Evolutionary conservation across 2,797 vertebrate genomes (phyloP).

Genomic region (Siniperca undulata): DNA sequence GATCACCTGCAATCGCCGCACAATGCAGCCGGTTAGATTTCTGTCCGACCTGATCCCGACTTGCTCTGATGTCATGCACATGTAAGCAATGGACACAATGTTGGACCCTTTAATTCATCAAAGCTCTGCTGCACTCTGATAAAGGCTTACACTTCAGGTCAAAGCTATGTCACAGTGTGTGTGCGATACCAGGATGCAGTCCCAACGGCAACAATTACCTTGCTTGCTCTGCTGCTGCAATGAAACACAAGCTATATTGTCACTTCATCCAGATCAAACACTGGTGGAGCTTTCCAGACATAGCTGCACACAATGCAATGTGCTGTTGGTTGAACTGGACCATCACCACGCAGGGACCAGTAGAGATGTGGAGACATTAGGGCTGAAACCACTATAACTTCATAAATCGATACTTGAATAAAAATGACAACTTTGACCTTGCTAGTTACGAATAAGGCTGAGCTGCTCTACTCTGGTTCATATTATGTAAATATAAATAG

Average conservation of each 20-base stretch:
- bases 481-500: no score
- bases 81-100: no score
- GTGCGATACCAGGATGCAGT: constrained; percentile 1
- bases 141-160: constrained; percentile 2
- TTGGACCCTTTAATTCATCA: background rate
- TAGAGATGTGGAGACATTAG: background rate
- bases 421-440: no score
- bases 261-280: constrained; percentile 26
- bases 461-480: background rate
- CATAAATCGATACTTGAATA: background rate
- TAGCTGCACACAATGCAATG: background rate
- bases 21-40: no score
- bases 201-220: constrained; percentile 16
- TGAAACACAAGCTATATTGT: constrained; percentile 37
- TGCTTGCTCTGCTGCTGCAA: constrained; percentile 21
- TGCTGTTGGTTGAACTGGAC: background rate
- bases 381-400: background rate
- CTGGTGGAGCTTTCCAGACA: constrained; percentile 39
- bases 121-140: constrained; percentile 4
- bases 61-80: no score
- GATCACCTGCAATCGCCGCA: no score
- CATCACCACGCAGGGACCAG: background rate
- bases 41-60: no score
- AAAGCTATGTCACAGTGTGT: background rate
- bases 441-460: background rate